Percentiles rank a stretch among this genome's conserved stretches.
Evolutionary conservation across 1,140 invertebrate genomes (phyloP).

Genomic region (Bombus superbus): DNA sequence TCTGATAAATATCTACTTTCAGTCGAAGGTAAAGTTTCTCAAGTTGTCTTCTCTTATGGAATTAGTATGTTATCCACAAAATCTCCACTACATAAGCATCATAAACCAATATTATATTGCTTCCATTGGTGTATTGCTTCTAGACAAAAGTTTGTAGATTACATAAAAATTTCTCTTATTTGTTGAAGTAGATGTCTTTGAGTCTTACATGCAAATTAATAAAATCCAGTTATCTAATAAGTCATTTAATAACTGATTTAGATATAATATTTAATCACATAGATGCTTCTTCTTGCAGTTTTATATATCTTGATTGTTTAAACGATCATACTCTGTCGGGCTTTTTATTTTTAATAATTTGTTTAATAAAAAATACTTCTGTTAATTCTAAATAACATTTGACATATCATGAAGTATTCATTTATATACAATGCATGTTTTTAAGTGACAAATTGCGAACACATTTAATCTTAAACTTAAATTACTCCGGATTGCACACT

Average conservation of each 20-base stretch:
- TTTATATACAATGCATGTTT: neutral
- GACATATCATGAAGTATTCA: neutral
- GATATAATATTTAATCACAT: neutral
- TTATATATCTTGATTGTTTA: neutral
- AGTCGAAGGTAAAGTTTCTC: neutral
- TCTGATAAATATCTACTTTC: neutral
- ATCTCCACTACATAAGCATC: neutral
- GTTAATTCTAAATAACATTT: neutral
- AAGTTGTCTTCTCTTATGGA: neutral
- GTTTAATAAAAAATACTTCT: neutral
- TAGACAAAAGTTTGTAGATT: neutral
- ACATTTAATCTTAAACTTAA: neutral
- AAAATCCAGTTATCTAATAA: neutral
- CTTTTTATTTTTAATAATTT: neutral
- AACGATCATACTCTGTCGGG: neutral
- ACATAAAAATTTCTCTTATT: neutral
- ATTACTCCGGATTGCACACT: neutral
- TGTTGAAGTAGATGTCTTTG: neutral
- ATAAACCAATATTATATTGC: neutral
- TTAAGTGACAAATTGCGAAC: neutral
- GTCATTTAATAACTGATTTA: slow-evolving; percentile 10
- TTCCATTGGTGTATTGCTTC: neutral
- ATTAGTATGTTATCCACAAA: neutral
- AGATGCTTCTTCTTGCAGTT: neutral
- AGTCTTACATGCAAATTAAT: neutral